phyloP scores from a whole-genome alignment of 35 echinoderm and acorn worm genomes.

The Hemicentrotus pulcherrimus region DNA sequence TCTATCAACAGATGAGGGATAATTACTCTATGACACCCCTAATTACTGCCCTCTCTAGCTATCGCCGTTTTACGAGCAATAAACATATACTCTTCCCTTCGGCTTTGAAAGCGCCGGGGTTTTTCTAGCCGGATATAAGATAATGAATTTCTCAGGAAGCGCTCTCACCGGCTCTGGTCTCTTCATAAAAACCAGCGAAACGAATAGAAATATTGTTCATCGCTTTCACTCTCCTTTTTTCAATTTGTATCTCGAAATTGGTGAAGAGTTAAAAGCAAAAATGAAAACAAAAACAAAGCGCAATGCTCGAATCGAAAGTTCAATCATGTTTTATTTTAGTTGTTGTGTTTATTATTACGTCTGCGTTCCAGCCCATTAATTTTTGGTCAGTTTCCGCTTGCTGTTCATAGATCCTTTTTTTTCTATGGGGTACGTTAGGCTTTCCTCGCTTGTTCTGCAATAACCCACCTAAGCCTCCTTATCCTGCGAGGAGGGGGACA shows the following conservation, averaged over 20 bases:
- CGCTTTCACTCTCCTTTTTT: neutral
- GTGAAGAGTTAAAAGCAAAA: neutral
- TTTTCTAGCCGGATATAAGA: neutral
- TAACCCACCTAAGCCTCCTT: too few relatives aligned
- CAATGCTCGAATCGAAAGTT: neutral
- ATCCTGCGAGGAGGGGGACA: too few relatives aligned
- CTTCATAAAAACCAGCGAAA: neutral
- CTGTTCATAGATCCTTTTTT: too few relatives aligned
- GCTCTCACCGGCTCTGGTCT: neutral
- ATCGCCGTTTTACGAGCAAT: neutral
- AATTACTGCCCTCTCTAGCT: neutral
- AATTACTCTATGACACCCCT: neutral
- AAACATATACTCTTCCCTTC: neutral
- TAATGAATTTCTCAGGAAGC: conserved; percentile 3
- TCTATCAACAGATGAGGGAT: neutral
- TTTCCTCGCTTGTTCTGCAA: too few relatives aligned
- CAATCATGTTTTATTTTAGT: neutral
- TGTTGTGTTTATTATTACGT: too few relatives aligned
- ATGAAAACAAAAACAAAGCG: neutral
- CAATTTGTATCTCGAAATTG: neutral
- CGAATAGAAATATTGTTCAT: neutral
- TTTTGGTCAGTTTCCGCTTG: too few relatives aligned
- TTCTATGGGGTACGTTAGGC: too few relatives aligned
- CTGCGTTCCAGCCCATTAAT: too few relatives aligned
- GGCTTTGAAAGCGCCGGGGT: neutral